Percentiles rank a stretch among this genome's conserved stretches.
phyloP scores from a whole-genome alignment of 2,888 invertebrate genomes.

The Calameuta pallipes region DNA sequence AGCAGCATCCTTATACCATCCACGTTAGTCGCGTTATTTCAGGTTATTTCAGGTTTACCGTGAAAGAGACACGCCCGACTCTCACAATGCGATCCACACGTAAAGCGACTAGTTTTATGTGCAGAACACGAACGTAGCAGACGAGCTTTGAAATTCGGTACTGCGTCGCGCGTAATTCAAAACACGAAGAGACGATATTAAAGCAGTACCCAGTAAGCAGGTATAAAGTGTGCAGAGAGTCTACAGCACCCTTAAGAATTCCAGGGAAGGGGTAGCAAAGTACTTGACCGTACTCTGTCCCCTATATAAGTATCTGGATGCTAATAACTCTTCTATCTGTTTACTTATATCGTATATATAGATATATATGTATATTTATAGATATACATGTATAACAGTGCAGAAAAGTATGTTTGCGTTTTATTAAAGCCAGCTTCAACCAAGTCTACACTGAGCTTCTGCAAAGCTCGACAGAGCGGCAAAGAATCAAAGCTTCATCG shows the following conservation, averaged over 20 bases:
- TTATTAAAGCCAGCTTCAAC: constrained; percentile 28
- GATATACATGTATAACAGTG: background rate
- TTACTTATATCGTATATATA: background rate
- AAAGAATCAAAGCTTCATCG: constrained; percentile 32
- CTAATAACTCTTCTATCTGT: background rate
- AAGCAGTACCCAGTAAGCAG: background rate
- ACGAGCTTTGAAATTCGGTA: background rate
- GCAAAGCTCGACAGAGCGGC: background rate
- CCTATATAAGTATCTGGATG: background rate
- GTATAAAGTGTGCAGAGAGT: background rate
- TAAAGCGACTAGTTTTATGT: too few species aligned
- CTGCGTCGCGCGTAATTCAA: background rate
- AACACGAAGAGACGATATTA: background rate
- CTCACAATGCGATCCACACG: background rate
- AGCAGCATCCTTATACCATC: background rate
- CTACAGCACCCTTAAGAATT: background rate
- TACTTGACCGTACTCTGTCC: background rate
- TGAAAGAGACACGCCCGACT: background rate
- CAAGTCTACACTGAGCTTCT: constrained; percentile 22
- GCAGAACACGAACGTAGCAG: too few species aligned
- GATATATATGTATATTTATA: too few species aligned
- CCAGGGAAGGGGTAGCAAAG: background rate
- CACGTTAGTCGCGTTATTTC: background rate
- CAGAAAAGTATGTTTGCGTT: constrained; percentile 21
- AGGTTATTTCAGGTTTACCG: background rate